Evolutionary conservation across 2,113 vertebrate species (phyloP).

Genomic region (Tenebrosternarchus preto): DNA sequence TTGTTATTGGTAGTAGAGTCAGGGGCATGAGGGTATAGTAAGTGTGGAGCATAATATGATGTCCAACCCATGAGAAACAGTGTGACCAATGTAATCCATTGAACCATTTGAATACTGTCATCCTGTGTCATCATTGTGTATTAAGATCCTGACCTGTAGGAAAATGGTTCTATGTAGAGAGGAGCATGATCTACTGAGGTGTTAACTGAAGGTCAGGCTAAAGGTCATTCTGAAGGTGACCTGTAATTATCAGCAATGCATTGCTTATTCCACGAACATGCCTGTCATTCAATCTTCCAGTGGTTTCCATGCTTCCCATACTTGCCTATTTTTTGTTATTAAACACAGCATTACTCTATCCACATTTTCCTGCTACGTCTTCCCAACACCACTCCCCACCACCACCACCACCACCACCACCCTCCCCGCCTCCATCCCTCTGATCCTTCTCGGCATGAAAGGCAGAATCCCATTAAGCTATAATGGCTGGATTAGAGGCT

Average conservation of each 20-base stretch:
- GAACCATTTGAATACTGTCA: background rate
- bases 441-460: conserved; percentile 17
- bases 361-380: conserved; percentile 28
- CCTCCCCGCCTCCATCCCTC: background rate
- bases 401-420: background rate
- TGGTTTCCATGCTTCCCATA: conserved; percentile 19
- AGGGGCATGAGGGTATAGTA: too few relatives aligned
- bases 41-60: too few relatives aligned
- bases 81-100: too few relatives aligned
- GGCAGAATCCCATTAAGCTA: conserved; percentile 46
- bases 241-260: conserved; percentile 9
- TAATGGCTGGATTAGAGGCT: conserved; percentile 53
- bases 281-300: conserved; percentile 19
- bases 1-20: too few relatives aligned
- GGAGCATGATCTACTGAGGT: background rate
- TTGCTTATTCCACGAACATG: background rate
- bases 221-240: conserved; percentile 32
- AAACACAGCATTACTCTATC: conserved; percentile 6
- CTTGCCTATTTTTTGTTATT: conserved; percentile 14
- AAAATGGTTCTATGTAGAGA: conserved; percentile 19
- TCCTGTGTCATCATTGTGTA: background rate
- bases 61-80: background rate
- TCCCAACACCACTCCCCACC: background rate
- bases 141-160: conserved; percentile 10
- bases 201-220: background rate